A percentile compares a stretch with the other conserved stretches of the same genome.
phyloP scores from a whole-genome alignment of 1,140 invertebrate genomes.

The Notospermus geniculatus region DNA sequence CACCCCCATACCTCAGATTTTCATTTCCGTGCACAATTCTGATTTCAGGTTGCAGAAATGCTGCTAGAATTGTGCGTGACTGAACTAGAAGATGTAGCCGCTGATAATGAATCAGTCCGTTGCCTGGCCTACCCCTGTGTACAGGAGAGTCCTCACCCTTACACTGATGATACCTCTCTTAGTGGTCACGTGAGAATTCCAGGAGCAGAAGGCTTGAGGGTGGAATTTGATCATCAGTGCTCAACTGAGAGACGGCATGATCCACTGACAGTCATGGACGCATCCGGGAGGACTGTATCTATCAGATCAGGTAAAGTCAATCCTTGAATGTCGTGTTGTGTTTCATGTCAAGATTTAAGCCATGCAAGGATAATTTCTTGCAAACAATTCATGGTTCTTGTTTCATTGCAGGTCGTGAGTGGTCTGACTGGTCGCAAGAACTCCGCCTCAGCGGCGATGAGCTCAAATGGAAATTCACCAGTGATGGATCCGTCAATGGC shows the following conservation, averaged over 20 bases:
- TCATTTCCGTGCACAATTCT: too few species aligned
- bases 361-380: too few species aligned
- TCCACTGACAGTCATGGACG: slow-evolving; percentile 85
- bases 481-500: slow-evolving; percentile 90
- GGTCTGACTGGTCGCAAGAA: slow-evolving; percentile 86
- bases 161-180: slow-evolving; percentile 79
- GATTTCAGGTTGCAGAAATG: slow-evolving; percentile 73
- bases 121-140: slow-evolving; percentile 74
- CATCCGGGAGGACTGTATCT: slow-evolving; percentile 74
- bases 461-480: slow-evolving; percentile 87
- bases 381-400: too few species aligned
- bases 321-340: slow-evolving; percentile 1
- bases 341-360: too few species aligned
- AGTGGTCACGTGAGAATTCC: slow-evolving; percentile 65
- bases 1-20: too few species aligned
- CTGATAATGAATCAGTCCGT: slow-evolving; percentile 60
- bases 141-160: slow-evolving; percentile 91
- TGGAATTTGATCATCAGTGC: slow-evolving; percentile 92
- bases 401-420: slow-evolving; percentile 68
- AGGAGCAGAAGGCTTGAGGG: slow-evolving; percentile 80
- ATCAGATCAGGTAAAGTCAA: slow-evolving; percentile 69
- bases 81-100: slow-evolving; percentile 86
- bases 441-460: slow-evolving; percentile 84
- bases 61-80: slow-evolving; percentile 90
- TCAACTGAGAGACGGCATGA: slow-evolving; percentile 92